Evolutionary conservation across 2,797 vertebrate genomes (phyloP).

Genomic region (Taeniopygia guttata): DNA sequence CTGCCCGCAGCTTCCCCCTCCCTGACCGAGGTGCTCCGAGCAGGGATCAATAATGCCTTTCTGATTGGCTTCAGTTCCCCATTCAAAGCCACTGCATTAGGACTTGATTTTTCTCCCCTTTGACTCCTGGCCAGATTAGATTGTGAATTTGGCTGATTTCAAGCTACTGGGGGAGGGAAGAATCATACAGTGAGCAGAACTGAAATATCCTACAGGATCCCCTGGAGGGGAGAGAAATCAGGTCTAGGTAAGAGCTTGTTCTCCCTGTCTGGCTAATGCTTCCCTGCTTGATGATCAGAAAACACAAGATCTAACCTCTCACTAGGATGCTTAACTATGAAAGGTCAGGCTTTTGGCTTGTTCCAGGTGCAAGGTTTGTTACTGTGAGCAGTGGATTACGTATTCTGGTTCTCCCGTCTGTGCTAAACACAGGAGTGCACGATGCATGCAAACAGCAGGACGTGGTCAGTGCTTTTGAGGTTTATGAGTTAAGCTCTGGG

Average conservation of each 20-base stretch:
- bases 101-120: slow-evolving; percentile 57
- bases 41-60: slow-evolving; percentile 22
- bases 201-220: slow-evolving; percentile 58
- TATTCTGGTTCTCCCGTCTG: background rate
- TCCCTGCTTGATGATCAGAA: slow-evolving; percentile 52
- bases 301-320: slow-evolving; percentile 40
- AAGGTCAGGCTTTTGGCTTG: slow-evolving; percentile 38
- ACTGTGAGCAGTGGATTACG: background rate
- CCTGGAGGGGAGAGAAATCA: slow-evolving; percentile 57
- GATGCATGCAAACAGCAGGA: background rate
- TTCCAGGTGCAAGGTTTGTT: background rate
- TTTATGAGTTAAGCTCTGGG: background rate
- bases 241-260: slow-evolving; percentile 60
- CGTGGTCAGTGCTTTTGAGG: rapidly evolving
- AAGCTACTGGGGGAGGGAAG: slow-evolving; percentile 32
- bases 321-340: background rate
- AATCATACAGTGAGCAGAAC: background rate
- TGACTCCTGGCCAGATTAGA: slow-evolving; percentile 59
- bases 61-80: slow-evolving; percentile 54
- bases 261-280: slow-evolving; percentile 42
- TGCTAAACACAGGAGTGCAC: background rate
- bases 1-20: background rate
- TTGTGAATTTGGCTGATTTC: slow-evolving; percentile 66
- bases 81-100: slow-evolving; percentile 44
- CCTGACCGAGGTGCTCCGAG: background rate